These are phyloP conservation scores for Pogonognathellus flavescens DNA, from an alignment of 1,140 invertebrate species.

Conservation along the genomic window DNA sequence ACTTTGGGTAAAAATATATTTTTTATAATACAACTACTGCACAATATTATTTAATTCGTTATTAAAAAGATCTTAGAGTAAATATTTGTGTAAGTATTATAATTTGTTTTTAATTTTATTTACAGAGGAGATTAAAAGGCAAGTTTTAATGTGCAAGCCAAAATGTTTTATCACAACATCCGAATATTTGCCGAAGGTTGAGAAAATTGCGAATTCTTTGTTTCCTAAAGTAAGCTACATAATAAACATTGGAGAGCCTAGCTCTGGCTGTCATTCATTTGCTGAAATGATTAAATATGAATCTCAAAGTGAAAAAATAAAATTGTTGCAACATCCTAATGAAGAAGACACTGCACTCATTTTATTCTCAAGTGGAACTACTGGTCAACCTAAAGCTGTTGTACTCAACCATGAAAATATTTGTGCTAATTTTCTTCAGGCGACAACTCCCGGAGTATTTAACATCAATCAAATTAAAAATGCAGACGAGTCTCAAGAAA, in stretches of 20 bases:
- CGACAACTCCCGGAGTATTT: background rate
- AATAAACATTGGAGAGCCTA: constrained; percentile 15
- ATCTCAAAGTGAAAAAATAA: background rate
- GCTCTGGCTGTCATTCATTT: constrained; percentile 55
- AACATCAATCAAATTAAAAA: background rate
- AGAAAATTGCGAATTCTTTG: background rate
- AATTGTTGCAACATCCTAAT: background rate
- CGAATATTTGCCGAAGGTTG: background rate
- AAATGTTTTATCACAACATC: background rate
- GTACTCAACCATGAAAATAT: constrained; percentile 77
- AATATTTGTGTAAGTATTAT: too few species aligned
- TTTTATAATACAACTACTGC: too few species aligned
- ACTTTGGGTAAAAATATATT: too few species aligned
- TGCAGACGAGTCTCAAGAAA: constrained; percentile 49
- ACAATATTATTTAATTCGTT: too few species aligned
- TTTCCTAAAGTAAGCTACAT: background rate
- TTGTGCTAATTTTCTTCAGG: constrained; percentile 49
- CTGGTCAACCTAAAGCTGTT: constrained; percentile 1
- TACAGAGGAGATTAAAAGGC: background rate
- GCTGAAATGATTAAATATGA: constrained; percentile 56
- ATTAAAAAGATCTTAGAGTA: too few species aligned
- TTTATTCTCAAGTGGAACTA: constrained; percentile 18
- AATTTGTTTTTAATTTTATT: background rate
- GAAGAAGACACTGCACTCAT: constrained; percentile 67
- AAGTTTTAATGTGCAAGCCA: background rate